A percentile compares a stretch with the other conserved stretches of the same genome.
phyloP scores from a whole-genome alignment of 2,113 vertebrate species.

The Phrynosoma blainvillii region DNA sequence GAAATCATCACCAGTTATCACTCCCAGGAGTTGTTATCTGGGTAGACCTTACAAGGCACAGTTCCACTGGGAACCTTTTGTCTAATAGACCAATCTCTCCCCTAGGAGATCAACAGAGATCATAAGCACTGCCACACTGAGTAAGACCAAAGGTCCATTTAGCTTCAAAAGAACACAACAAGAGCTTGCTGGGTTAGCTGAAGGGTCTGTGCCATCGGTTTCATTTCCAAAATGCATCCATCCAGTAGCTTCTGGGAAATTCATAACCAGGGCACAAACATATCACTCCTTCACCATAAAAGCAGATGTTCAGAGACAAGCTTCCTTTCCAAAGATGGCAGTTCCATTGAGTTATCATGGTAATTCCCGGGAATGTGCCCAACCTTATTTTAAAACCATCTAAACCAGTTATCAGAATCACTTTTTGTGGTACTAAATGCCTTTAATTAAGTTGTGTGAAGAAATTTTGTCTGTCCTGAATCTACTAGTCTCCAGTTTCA shows the following conservation, averaged over 20 bases:
- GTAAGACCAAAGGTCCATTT: neutral
- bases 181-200: neutral
- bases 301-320: neutral
- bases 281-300: neutral
- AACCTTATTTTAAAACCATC: too few relatives aligned
- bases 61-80: neutral
- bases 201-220: neutral
- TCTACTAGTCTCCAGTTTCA: too few relatives aligned
- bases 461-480: too few relatives aligned
- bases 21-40: neutral
- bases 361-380: too few relatives aligned
- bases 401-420: too few relatives aligned
- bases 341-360: neutral
- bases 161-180: neutral
- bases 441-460: too few relatives aligned
- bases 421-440: too few relatives aligned
- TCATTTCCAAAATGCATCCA: neutral
- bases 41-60: neutral
- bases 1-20: neutral
- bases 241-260: neutral
- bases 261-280: neutral
- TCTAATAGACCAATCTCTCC: neutral
- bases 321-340: neutral
- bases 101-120: neutral
- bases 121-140: neutral